phyloP scores from a whole-genome alignment of 2,888 invertebrate species.

The Drosophila peninsularis region DNA sequence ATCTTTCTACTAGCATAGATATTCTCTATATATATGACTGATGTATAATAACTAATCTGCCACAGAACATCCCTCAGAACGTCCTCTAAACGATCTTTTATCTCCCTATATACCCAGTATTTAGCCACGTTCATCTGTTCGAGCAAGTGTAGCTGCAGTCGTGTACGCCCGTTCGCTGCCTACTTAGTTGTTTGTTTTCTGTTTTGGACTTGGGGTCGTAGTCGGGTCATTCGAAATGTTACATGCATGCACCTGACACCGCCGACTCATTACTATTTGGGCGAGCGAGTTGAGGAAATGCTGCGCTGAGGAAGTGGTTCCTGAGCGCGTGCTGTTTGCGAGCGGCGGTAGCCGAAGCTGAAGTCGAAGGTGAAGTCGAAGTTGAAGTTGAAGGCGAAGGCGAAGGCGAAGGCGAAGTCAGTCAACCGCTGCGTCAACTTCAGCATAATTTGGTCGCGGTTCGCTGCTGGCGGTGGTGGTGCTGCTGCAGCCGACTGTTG shows the following conservation, averaged over 20 bases:
- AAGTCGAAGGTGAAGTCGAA: slow-evolving; percentile 9
- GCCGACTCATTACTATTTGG: slow-evolving; percentile 72
- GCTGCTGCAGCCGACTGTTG: slow-evolving; percentile 5
- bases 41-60: too few species aligned
- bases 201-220: slow-evolving; percentile 42
- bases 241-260: slow-evolving; percentile 72
- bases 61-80: too few species aligned
- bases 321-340: slow-evolving; percentile 71
- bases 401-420: slow-evolving; percentile 54
- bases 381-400: slow-evolving; percentile 26
- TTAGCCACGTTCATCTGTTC: too few species aligned
- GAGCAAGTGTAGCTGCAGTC: not conserved
- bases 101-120: not conserved
- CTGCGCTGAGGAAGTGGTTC: slow-evolving; percentile 43
- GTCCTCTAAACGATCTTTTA: too few species aligned
- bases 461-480: slow-evolving; percentile 50
- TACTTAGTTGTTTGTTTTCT: slow-evolving; percentile 10
- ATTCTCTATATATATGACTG: too few species aligned
- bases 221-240: slow-evolving; percentile 59
- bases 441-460: slow-evolving; percentile 77
- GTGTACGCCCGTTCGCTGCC: not conserved
- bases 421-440: slow-evolving; percentile 69
- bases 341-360: slow-evolving; percentile 21
- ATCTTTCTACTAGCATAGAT: too few species aligned
- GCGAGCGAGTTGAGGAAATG: slow-evolving; percentile 67